Conservation (phyloP, 2,888 invertebrate genomes). For the Ormyrus rosae region DNA sequence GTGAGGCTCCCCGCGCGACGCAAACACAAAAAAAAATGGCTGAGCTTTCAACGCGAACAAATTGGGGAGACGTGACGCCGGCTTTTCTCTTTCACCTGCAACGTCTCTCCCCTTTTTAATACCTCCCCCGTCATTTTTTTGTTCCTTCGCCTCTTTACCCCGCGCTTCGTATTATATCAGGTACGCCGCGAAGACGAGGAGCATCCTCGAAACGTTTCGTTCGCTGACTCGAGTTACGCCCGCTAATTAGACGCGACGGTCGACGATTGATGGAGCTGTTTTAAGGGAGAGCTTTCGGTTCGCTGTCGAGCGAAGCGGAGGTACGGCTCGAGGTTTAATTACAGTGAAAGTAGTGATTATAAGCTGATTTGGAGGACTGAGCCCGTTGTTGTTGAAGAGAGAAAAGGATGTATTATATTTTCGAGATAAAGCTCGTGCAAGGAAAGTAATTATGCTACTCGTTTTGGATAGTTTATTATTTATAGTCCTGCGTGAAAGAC, state of each 20-base stretch:
- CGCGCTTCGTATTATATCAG: neutral
- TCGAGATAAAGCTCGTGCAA: too few relatives aligned
- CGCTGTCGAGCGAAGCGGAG: too few relatives aligned
- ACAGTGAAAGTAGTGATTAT: too few relatives aligned
- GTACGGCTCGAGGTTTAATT: too few relatives aligned
- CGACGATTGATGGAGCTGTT: neutral
- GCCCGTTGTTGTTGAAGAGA: too few relatives aligned
- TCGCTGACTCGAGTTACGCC: neutral
- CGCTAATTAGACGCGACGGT: neutral
- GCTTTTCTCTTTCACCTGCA: conserved; percentile 18
- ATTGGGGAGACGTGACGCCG: conserved; percentile 30
- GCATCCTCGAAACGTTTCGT: neutral
- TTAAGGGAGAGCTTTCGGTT: too few relatives aligned
- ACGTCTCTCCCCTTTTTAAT: neutral
- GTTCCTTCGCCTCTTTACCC: conserved; percentile 9
- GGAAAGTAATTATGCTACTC: too few relatives aligned
- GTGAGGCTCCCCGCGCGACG: neutral
- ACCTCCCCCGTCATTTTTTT: neutral
- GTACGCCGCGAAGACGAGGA: neutral
- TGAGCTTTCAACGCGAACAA: conserved; percentile 32
- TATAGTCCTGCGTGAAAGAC: too few relatives aligned
- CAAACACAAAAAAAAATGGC: conserved; percentile 8
- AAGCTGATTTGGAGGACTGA: too few relatives aligned
- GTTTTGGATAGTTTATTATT: too few relatives aligned
- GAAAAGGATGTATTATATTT: too few relatives aligned